Evolutionary conservation across 2,113 vertebrate species (phyloP), one percentile per base, ranked within the genome.

Genomic region (Calidris pugnax): DNA sequence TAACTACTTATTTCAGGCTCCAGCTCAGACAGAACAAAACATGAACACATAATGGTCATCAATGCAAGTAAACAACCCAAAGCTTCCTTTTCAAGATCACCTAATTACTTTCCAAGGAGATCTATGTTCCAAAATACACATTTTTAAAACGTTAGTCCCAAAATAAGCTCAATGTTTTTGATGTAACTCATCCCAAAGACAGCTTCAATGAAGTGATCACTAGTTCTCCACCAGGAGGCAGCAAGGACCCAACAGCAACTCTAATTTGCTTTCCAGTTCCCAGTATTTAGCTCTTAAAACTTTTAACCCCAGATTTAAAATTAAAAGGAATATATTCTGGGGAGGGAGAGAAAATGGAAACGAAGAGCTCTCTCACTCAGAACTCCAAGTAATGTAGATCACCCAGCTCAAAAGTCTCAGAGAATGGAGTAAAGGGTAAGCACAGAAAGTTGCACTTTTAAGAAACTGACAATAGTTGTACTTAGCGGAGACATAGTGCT

Each of bases 141-240:
- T 45, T 89, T 67, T 4, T 6, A 35, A 86, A 81, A 33, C 24
- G 3, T 11, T 50, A 51, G 10, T 86, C 68, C 53, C 66, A 41
- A 85, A 92, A 84, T 14, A 69, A 68, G 9, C 23, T 67, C 12
- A 6, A 4, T 30, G 16, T 0, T 74, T 62, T 62, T 55, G 47
- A 39, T 7, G 4, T 21, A 72, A 75, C 16, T 66, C 35, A 26
- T 32, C 32, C 28, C 18, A 12, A 45, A 68, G 37, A 9, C 53
- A 72, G 28, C n/a, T 23, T 80, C 45, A 87, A 6, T 8, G 3
- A 68, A 76, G 50, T 3, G 26, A 79, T 4, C 6, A 1, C 27
- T 33, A 47, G 71, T 76, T 91, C 77, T 80, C 97, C 97, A 94
- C 97, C 87, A 97, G 97, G 97, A 96, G 95, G 97, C 97, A 97